A percentile compares a stretch with the other conserved stretches of the same genome.
These are phyloP conservation scores for Kryphioiulus occultus DNA, from an alignment of 2,888 invertebrate genomes.

Conservation along the genomic window DNA sequence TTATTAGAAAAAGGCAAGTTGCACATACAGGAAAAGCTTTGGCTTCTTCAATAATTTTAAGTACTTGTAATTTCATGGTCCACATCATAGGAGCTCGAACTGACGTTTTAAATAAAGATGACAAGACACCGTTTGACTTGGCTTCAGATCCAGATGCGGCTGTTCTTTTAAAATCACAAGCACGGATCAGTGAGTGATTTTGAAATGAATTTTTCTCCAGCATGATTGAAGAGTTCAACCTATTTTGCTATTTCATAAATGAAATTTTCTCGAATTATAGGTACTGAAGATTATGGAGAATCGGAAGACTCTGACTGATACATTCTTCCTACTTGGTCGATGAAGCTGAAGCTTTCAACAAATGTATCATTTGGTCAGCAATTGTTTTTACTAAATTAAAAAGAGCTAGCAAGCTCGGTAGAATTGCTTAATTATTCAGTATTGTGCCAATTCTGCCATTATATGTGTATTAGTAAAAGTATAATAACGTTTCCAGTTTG, in stretches of 20 bases:
- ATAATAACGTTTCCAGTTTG: neutral
- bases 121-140: slow-evolving; percentile 67
- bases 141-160: slow-evolving; percentile 65
- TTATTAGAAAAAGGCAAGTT: slow-evolving; percentile 66
- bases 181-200: slow-evolving; percentile 41
- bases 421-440: neutral
- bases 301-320: slow-evolving; percentile 50
- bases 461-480: neutral
- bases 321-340: neutral
- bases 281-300: slow-evolving; percentile 49
- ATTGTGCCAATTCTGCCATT: neutral
- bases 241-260: neutral
- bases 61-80: neutral
- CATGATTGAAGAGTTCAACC: neutral
- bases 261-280: neutral
- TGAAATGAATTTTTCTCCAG: neutral
- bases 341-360: neutral
- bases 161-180: slow-evolving; percentile 58
- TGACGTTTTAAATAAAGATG: slow-evolving; percentile 66
- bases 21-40: neutral
- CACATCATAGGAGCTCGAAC: slow-evolving; percentile 63
- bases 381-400: neutral
- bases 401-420: neutral
- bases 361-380: neutral
- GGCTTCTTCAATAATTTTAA: neutral